Base-by-base conservation (phyloP, 2,113 vertebrate genomes). In the Marmota monax region DNA sequence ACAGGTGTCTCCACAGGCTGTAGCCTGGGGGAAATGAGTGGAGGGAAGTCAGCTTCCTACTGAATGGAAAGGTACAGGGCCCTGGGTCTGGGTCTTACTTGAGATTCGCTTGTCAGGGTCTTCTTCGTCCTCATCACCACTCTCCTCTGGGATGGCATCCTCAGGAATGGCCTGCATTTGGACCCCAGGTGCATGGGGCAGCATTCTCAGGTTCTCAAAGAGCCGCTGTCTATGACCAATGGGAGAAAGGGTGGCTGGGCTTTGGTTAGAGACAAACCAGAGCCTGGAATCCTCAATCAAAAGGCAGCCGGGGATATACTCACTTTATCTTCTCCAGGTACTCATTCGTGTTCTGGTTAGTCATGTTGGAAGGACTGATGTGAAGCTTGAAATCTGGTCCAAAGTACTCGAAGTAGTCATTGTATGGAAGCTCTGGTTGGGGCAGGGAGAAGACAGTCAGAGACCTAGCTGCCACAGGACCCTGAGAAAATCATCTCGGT, bases 311-410 rank as follows among this genome's bases (percentile, higher is more conserved):
- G 34, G 67, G 42, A 18, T 29, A 1, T 7, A 98, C 99, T 99
- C 95, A 99, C 99, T 99, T 99, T 98, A 99, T 99, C 98, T 99
- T 99, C 97, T 99, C 99, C 67, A 99, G 98, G 97, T 99, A 99
- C n/a, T 99, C 99, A 1, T 99, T 99, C 73, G 99, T 99, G 97
- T 99, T 99, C 98, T 99, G 99, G 98, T 99, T 99, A 95, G 99
- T 99, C 99, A 99, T 99, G 97, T 99, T 99, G 58, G 99, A 99
- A 34, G 99, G 99, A 96, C 99, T 99, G 98, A 99, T 99, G 98
- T 99, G 99, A 82, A 99, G 99, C 97, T 99, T 99, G 97, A 99
- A 99, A 98, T 99, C 99, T 0, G 99, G 99, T 51, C 99, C 99
- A 1, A 99, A 99, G 98, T 99, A 99, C 98, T 99, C 99, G 25